These are phyloP conservation scores for Struthio camelus DNA, from an alignment of 2,113 vertebrate species.

Conservation along the genomic window DNA sequence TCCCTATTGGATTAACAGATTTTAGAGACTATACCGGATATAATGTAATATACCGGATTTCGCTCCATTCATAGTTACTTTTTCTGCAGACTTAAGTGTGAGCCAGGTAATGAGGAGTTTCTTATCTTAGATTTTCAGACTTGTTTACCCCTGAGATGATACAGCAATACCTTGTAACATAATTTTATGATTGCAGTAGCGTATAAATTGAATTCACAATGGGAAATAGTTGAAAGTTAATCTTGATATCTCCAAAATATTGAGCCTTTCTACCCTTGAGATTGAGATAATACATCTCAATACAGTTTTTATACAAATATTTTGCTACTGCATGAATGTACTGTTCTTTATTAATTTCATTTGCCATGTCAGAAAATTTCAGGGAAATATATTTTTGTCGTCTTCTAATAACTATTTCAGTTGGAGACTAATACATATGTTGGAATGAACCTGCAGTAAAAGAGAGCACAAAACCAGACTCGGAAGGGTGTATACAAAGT, in stretches of 20 bases:
- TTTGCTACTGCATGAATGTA: background rate
- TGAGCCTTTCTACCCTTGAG: background rate
- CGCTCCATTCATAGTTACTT: background rate
- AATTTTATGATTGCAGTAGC: slow-evolving; percentile 11
- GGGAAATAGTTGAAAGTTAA: slow-evolving; percentile 5
- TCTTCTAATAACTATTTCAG: background rate
- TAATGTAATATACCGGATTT: background rate
- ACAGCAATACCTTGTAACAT: background rate
- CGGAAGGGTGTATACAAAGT: background rate
- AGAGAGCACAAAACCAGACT: background rate
- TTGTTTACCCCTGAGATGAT: slow-evolving; percentile 35
- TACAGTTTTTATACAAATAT: background rate
- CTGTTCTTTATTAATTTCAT: background rate
- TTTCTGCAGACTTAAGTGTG: background rate
- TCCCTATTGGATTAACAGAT: background rate
- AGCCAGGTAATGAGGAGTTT: background rate
- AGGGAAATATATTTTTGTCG: background rate
- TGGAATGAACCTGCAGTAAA: background rate
- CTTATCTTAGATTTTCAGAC: slow-evolving; percentile 27
- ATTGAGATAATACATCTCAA: slow-evolving; percentile 28
- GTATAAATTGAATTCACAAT: slow-evolving; percentile 29
- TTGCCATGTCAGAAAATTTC: background rate
- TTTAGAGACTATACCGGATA: too few relatives aligned
- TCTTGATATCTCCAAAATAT: background rate
- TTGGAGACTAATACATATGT: background rate